Conservation (phyloP, 1,140 invertebrate genomes). For the Bombus terrestris region DNA sequence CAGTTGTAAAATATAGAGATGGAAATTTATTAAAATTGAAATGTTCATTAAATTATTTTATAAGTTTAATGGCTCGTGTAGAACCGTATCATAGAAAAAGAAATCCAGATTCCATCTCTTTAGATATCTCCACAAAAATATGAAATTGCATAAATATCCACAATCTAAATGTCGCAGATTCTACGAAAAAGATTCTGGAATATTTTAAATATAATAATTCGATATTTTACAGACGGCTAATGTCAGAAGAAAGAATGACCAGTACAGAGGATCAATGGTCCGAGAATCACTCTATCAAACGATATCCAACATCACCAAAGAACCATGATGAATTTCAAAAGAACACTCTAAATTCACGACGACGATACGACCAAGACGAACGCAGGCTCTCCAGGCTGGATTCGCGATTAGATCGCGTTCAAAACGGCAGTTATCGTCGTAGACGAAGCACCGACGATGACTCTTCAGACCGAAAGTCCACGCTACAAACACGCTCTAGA, state of each 20-base stretch:
- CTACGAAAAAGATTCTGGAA: neutral
- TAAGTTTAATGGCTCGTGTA: too few species aligned
- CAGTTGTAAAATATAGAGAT: too few species aligned
- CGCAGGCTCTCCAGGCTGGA: slow-evolving; percentile 38
- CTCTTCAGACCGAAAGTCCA: slow-evolving; percentile 64
- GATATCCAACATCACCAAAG: slow-evolving; percentile 52
- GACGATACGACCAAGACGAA: slow-evolving; percentile 53
- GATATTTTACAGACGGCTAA: slow-evolving; percentile 67
- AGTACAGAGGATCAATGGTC: slow-evolving; percentile 75
- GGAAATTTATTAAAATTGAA: too few species aligned
- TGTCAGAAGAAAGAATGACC: slow-evolving; percentile 76
- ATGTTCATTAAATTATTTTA: too few species aligned
- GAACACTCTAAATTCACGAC: slow-evolving; percentile 50
- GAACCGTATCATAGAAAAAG: too few species aligned
- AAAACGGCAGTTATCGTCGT: slow-evolving; percentile 54
- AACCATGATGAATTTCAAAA: slow-evolving; percentile 58
- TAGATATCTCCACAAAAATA: too few species aligned
- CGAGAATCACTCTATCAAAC: slow-evolving; percentile 61
- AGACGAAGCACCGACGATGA: slow-evolving; percentile 77
- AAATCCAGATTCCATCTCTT: too few species aligned
- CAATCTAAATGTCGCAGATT: too few species aligned
- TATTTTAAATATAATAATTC: neutral
- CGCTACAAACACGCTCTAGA: slow-evolving; percentile 55
- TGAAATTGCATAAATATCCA: too few species aligned
- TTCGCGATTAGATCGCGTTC: slow-evolving; percentile 42